A percentile compares a stretch with the other conserved stretches of the same genome.
These are phyloP conservation scores for Oryzaephilus surinamensis DNA, from an alignment of 1,140 invertebrate species.

Conservation along the genomic window DNA sequence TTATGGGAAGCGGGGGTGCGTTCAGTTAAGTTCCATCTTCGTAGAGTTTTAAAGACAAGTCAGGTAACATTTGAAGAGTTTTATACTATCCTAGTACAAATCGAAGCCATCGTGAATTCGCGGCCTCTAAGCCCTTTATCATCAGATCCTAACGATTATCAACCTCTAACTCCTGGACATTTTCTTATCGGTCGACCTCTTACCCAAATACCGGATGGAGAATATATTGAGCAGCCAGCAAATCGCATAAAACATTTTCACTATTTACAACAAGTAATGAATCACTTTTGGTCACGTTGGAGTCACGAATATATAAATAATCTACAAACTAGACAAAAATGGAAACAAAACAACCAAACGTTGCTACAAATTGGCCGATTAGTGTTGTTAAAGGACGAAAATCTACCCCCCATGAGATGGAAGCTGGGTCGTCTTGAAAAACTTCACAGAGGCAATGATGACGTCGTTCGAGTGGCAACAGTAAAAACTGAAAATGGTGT, in stretches of 20 bases:
- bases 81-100: constrained; percentile 9
- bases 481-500: no score
- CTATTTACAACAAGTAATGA: constrained; percentile 12
- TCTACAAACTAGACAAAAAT: constrained; percentile 16
- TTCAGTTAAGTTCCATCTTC: constrained; percentile 31
- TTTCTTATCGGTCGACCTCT: constrained; percentile 29
- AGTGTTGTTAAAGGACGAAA: constrained; percentile 21
- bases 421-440: constrained; percentile 15
- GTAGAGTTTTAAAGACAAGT: constrained; percentile 16
- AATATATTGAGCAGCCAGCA: neutral
- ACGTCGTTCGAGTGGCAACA: constrained; percentile 7
- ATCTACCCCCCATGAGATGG: constrained; percentile 21
- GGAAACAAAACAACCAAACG: neutral
- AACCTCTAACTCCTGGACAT: constrained; percentile 28
- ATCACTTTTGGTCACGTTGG: constrained; percentile 27
- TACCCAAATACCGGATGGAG: constrained; percentile 13
- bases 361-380: no score
- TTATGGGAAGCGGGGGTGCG: constrained; percentile 36
- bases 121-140: constrained; percentile 16
- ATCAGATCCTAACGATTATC: constrained; percentile 19
- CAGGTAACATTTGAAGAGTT: constrained; percentile 13
- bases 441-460: constrained; percentile 16
- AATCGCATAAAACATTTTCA: constrained; percentile 16
- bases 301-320: constrained; percentile 20
- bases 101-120: constrained; percentile 16